Evolutionary conservation across 2,113 vertebrate species (phyloP).

Genomic region (Actenoides hombroni): DNA sequence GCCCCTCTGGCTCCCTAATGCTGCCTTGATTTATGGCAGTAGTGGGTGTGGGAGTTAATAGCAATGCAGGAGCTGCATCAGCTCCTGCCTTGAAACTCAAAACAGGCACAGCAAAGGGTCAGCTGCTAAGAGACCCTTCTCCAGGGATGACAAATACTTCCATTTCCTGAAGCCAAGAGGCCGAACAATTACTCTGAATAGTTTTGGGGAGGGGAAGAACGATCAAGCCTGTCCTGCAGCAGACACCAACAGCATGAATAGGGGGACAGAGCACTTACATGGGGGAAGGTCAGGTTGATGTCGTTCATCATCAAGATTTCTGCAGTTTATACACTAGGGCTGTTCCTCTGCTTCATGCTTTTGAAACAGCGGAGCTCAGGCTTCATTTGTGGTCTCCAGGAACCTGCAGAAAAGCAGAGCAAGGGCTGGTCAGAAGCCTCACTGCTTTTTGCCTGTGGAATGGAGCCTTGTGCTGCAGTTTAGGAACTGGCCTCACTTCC

Average conservation of each 20-base stretch:
- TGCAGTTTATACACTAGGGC: no score
- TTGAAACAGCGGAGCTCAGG: fast-evolving
- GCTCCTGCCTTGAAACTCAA: not conserved
- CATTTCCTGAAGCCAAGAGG: not conserved
- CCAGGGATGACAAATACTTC: not conserved
- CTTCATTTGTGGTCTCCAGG: not conserved
- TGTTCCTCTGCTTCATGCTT: not conserved
- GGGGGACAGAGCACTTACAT: fast-evolving
- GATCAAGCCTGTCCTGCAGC: fast-evolving
- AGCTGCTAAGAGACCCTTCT: not conserved
- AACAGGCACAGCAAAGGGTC: not conserved
- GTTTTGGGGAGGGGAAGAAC: not conserved
- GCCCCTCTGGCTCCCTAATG: fast-evolving
- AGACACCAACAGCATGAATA: fast-evolving
- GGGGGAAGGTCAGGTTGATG: not conserved
- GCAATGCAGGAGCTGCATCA: fast-evolving
- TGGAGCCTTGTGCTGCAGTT: fast-evolving
- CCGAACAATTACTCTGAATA: fast-evolving
- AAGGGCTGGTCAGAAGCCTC: not conserved
- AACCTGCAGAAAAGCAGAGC: not conserved
- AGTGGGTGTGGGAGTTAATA: not conserved
- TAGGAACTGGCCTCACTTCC: not conserved
- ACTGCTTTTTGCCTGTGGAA: not conserved
- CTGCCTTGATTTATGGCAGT: fast-evolving
- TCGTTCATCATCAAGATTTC: fast-evolving